phyloP scores from a whole-genome alignment of 2,888 invertebrate genomes.

The Euphydryas editha region DNA sequence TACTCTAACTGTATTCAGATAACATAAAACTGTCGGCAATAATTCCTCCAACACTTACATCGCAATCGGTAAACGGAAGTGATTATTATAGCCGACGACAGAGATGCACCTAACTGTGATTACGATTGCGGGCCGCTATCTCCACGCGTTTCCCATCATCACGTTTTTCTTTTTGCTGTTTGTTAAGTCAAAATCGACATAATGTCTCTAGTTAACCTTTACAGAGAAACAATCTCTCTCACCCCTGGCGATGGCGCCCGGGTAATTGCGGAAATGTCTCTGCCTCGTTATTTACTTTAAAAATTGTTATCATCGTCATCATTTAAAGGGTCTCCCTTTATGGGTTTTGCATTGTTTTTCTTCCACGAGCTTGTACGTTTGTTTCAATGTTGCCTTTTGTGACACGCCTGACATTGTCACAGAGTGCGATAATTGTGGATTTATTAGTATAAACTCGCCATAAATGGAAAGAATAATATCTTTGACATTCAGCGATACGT shows the following conservation, averaged over 20 bases:
- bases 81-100: conserved; percentile 37
- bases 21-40: not conserved
- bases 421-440: conserved; percentile 48
- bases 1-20: conserved; percentile 3
- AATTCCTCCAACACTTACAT: not conserved
- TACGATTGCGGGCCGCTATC: conserved; percentile 47
- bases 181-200: conserved; percentile 62
- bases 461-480: conserved; percentile 33
- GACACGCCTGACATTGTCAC: conserved; percentile 32
- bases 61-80: conserved; percentile 43
- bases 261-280: conserved; percentile 69
- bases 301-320: conserved; percentile 46
- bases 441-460: conserved; percentile 37
- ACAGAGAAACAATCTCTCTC: conserved; percentile 62
- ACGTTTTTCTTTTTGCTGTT: conserved; percentile 60
- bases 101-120: conserved; percentile 34
- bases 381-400: conserved; percentile 35
- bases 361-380: conserved; percentile 31
- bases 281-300: conserved; percentile 41
- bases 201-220: conserved; percentile 74
- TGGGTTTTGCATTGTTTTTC: conserved; percentile 42
- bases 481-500: conserved; percentile 39
- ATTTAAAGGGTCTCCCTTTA: conserved; percentile 37
- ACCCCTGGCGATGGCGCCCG: conserved; percentile 58
- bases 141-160: conserved; percentile 54